Evolutionary conservation across 2,113 vertebrate genomes (phyloP).

Genomic region (Lophura nycthemera): DNA sequence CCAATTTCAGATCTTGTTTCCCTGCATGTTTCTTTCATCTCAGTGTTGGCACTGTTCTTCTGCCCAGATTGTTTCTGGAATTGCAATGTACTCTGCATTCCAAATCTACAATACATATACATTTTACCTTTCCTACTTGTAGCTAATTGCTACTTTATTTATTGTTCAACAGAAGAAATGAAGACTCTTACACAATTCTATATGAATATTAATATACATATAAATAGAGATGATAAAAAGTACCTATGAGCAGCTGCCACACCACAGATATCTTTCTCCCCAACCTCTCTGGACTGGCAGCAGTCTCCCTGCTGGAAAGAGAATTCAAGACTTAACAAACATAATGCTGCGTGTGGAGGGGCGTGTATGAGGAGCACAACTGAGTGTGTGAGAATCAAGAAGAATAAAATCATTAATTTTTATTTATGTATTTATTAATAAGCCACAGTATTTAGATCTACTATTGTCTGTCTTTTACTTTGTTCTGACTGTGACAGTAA

Average conservation of each 20-base stretch:
- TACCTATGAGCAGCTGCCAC: not conserved
- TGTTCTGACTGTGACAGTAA: not conserved
- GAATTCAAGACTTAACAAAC: not conserved
- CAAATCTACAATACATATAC: not conserved
- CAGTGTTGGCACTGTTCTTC: not conserved
- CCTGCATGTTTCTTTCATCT: not conserved
- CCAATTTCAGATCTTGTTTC: not conserved
- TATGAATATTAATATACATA: not conserved
- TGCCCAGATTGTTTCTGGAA: not conserved
- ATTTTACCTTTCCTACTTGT: not conserved
- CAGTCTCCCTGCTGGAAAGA: not conserved
- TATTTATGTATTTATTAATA: not conserved
- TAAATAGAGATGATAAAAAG: not conserved
- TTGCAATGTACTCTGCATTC: not conserved
- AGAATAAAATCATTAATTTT: not conserved
- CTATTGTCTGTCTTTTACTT: not conserved
- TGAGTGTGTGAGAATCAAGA: not conserved
- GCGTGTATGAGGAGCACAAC: rapidly evolving
- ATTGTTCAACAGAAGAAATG: not conserved
- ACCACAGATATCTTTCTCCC: not conserved
- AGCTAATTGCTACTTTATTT: not conserved
- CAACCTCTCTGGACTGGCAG: not conserved
- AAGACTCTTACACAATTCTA: not conserved
- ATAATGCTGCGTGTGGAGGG: not conserved
- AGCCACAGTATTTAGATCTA: not conserved